A percentile compares a stretch with the other conserved stretches of the same genome.
These are phyloP conservation scores for Pachymerium ferrugineum DNA, from an alignment of 2,888 invertebrate genomes.

Conservation along the genomic window DNA sequence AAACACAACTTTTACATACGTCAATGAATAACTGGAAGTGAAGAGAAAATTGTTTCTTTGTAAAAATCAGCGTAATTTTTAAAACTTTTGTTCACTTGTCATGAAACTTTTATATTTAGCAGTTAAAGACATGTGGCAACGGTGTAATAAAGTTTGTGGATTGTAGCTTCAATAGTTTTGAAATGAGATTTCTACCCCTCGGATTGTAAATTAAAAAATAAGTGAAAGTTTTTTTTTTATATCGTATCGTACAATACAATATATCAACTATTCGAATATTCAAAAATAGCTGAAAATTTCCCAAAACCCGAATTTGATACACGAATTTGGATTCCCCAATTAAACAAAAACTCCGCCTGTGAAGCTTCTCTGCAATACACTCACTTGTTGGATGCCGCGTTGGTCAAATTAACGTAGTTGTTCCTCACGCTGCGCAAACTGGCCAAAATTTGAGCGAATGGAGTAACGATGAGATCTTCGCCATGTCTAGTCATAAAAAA, in stretches of 20 bases:
- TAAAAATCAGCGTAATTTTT: neutral
- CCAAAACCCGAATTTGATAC: too few species aligned
- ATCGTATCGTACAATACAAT: too few species aligned
- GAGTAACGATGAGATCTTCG: slow-evolving; percentile 99
- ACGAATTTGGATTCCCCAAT: too few species aligned
- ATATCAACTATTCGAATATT: too few species aligned
- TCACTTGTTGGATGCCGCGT: slow-evolving; percentile 50
- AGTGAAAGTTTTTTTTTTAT: neutral
- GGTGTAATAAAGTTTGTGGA: too few species aligned
- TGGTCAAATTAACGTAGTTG: slow-evolving; percentile 96
- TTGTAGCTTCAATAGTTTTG: too few species aligned
- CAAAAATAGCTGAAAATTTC: too few species aligned
- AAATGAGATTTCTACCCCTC: too few species aligned
- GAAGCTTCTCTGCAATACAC: neutral
- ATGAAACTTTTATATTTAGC: neutral
- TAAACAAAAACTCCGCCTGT: neutral
- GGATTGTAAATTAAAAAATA: too few species aligned
- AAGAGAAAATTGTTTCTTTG: too few species aligned
- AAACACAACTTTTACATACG: neutral
- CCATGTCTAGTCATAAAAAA: slow-evolving; percentile 69
- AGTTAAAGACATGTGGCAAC: neutral
- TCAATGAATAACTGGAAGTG: too few species aligned
- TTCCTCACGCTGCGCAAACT: slow-evolving; percentile 96
- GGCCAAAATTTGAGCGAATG: slow-evolving; percentile 99
- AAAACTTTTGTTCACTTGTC: neutral